Evolutionary conservation across 1,140 invertebrate genomes (phyloP).

Genomic region (Tetragonula clypearis): DNA sequence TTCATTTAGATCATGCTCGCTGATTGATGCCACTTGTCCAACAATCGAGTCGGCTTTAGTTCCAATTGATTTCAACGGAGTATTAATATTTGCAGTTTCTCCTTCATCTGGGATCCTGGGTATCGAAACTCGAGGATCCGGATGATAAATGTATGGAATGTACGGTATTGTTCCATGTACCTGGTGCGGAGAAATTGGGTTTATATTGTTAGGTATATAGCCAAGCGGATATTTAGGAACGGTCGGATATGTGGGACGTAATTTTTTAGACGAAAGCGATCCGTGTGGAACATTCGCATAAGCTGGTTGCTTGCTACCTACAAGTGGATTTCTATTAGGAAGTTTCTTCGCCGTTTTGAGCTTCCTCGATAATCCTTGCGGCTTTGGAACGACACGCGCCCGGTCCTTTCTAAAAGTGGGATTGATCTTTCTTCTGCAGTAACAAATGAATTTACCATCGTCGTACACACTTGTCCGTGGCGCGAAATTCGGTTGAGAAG

Average conservation of each 20-base stretch:
- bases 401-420: neutral
- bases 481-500: neutral
- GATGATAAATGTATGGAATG: conserved; percentile 6
- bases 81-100: neutral
- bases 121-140: neutral
- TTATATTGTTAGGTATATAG: neutral
- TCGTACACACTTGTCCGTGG: neutral
- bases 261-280: neutral
- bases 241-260: neutral
- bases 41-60: conserved; percentile 5
- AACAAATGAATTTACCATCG: conserved; percentile 64
- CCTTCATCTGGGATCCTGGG: neutral
- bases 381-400: neutral
- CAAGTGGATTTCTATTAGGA: neutral
- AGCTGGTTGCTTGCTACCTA: neutral
- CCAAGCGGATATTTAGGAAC: neutral
- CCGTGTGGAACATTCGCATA: neutral
- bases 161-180: neutral
- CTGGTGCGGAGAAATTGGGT: conserved; percentile 4
- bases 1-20: neutral
- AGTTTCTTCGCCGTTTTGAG: neutral
- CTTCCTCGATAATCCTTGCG: neutral
- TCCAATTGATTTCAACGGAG: neutral
- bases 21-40: neutral
- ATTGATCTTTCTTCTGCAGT: conserved; percentile 49